Evolutionary conservation across 30 jellyfish, hydroid and myxozoan genomes (phyloP).

Genomic region (Hydra vulgaris): DNA sequence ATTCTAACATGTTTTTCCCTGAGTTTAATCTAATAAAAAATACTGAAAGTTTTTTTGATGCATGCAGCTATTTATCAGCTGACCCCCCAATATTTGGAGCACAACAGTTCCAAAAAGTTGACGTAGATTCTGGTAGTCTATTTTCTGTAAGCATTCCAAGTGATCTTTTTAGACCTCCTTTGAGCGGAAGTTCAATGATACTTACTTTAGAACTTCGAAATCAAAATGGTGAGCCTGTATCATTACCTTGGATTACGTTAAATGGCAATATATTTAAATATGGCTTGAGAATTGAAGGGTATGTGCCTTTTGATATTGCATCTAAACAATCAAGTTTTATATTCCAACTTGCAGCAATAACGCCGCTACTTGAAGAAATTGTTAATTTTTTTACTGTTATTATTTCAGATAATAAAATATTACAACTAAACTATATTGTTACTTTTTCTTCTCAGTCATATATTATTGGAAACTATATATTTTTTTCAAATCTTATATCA

Average conservation of each 20-base stretch:
- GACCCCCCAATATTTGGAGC: constrained; percentile 38
- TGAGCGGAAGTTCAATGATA: neutral
- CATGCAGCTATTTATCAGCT: constrained; percentile 47
- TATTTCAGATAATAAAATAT: neutral
- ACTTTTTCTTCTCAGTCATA: constrained; percentile 31
- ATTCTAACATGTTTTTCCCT: constrained; percentile 29
- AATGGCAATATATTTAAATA: constrained; percentile 4
- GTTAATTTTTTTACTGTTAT: neutral
- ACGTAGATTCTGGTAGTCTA: constrained; percentile 28
- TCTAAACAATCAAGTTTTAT: constrained; percentile 13
- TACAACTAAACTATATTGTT: constrained; percentile 23
- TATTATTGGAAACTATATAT: constrained; percentile 16
- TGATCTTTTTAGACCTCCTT: constrained; percentile 48
- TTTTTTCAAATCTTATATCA: constrained; percentile 11
- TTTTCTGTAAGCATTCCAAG: constrained; percentile 34
- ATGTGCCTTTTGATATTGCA: constrained; percentile 16
- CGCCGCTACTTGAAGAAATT: constrained; percentile 18
- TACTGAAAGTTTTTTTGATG: constrained; percentile 14
- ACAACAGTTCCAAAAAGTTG: constrained; percentile 6
- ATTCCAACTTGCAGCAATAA: constrained; percentile 18
- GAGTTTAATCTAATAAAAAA: constrained; percentile 19
- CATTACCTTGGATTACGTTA: constrained; percentile 16
- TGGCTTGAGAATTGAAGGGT: constrained; percentile 19
- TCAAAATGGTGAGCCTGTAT: neutral
- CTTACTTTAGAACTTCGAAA: constrained; percentile 26